Evolutionary conservation across 2,113 vertebrate species (phyloP), one percentile per base, ranked within the genome.

Genomic region (Labeo rohita): DNA sequence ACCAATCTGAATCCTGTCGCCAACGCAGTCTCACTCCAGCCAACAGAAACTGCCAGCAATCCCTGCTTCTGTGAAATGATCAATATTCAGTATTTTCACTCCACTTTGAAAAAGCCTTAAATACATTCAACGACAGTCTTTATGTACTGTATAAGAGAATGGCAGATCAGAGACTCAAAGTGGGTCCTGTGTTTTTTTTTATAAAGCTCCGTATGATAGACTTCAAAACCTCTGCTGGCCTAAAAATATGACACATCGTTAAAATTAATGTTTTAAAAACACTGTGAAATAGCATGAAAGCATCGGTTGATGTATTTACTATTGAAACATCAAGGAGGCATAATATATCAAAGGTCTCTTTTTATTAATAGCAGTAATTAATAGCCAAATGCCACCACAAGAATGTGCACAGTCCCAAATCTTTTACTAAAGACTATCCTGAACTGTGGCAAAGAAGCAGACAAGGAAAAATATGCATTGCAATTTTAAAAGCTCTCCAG

Each of bases 21-120:
- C 79, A 81, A 81, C 13, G 8, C 79, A 81, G 89, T 92, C 91
- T 90, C 90, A 90, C 90, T 93, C 88, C 90, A 93, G 91, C 91
- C 92, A 92, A 92, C 90, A 88, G 89, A 90, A 90, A 88, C 89
- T 92, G 91, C 50, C 36, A 23, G 12, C 59, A 65, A 56, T 34
- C 23, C 8, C 28, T 49, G 12, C 65, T 70, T 68, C 81, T 70
- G 63, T 56, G 65, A 36, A 49, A 56, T 23, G 7, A 47, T 84
- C 28, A 87, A 23, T 61, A 85, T 81, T 87, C 49, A 54, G 61
- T 12, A 52, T 66, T 79, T 80, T 80, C 52, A 61, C 36, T 54
- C 12, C n/a, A 50, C 70, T 85, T 75, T 85, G 50, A 85, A 82
- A 61, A n/a, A 80, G 0, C 10, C 54, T 39, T 72, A 36, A 54